Conservation (phyloP, 2,797 vertebrate genomes). For the Alauda arvensis region DNA sequence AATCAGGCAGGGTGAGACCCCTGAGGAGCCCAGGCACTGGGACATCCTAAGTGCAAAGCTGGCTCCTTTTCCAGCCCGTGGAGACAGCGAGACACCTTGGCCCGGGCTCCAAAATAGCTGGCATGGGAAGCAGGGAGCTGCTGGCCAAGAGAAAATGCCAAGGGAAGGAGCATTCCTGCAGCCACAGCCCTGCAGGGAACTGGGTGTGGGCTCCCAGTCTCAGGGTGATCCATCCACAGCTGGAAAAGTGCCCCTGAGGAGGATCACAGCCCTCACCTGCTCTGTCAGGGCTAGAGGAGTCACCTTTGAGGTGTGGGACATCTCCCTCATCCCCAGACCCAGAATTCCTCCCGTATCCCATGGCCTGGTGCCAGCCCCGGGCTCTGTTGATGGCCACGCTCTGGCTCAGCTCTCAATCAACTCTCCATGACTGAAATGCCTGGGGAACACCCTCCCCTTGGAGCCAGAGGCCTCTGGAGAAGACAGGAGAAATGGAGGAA, state of each 20-base stretch:
- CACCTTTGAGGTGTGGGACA: not conserved
- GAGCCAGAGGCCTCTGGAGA: not conserved
- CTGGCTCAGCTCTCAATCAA: not conserved
- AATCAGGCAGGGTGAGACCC: not conserved
- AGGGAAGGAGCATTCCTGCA: not conserved
- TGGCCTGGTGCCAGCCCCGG: not conserved
- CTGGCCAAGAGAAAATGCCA: not conserved
- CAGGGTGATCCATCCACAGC: not conserved
- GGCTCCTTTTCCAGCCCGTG: not conserved
- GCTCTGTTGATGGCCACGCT: not conserved
- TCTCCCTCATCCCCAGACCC: not conserved
- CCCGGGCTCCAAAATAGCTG: not conserved
- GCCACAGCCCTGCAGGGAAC: not conserved
- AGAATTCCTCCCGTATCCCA: not conserved
- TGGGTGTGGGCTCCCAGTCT: not conserved
- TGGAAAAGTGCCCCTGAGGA: not conserved
- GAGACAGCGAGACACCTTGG: constrained; percentile 9
- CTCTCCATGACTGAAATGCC: not conserved
- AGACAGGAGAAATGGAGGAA: not conserved
- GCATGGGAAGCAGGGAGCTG: not conserved
- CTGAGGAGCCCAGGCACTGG: not conserved
- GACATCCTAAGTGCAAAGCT: not conserved
- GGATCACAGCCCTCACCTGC: not conserved
- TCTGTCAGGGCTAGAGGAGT: not conserved
- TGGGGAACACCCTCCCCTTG: not conserved